phyloP scores from a whole-genome alignment of 2,888 invertebrate species.

The Phasia obesa region DNA sequence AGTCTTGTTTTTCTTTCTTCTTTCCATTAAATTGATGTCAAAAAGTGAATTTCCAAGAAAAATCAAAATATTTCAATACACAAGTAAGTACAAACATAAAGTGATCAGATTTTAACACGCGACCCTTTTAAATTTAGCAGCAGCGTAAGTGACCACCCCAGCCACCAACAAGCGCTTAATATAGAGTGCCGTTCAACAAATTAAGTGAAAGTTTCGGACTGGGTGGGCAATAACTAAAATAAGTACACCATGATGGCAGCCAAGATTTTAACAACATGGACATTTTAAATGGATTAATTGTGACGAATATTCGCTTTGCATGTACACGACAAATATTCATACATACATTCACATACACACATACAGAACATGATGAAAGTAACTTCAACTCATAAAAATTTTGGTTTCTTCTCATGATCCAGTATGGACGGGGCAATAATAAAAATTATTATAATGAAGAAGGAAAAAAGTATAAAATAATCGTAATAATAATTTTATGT shows the following conservation, averaged over 20 bases:
- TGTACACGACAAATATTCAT: slow-evolving; percentile 28
- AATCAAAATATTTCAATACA: slow-evolving; percentile 41
- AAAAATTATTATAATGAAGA: not conserved
- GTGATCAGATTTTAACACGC: slow-evolving; percentile 59
- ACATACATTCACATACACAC: slow-evolving; percentile 1
- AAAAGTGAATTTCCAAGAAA: slow-evolving; percentile 25
- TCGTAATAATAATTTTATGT: slow-evolving; percentile 66
- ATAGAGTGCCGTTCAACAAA: slow-evolving; percentile 34
- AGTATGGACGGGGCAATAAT: slow-evolving; percentile 24
- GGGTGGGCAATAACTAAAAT: slow-evolving; percentile 52
- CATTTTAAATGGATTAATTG: slow-evolving; percentile 70
- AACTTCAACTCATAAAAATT: slow-evolving; percentile 12
- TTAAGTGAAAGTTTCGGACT: slow-evolving; percentile 66
- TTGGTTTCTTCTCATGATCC: slow-evolving; percentile 66
- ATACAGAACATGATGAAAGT: slow-evolving; percentile 29
- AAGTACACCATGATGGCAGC: slow-evolving; percentile 30
- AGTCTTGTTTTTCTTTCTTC: not conserved
- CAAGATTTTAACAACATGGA: slow-evolving; percentile 53
- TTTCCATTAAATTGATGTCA: not conserved
- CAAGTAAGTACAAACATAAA: slow-evolving; percentile 9
- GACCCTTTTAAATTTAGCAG: slow-evolving; percentile 43
- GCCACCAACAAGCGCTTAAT: slow-evolving; percentile 21
- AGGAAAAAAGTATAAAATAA: slow-evolving; percentile 37
- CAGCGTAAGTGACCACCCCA: slow-evolving; percentile 40
- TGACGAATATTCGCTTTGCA: slow-evolving; percentile 66